phyloP scores from a whole-genome alignment of 2,888 invertebrate species.

The Toxonevra muliebris region DNA sequence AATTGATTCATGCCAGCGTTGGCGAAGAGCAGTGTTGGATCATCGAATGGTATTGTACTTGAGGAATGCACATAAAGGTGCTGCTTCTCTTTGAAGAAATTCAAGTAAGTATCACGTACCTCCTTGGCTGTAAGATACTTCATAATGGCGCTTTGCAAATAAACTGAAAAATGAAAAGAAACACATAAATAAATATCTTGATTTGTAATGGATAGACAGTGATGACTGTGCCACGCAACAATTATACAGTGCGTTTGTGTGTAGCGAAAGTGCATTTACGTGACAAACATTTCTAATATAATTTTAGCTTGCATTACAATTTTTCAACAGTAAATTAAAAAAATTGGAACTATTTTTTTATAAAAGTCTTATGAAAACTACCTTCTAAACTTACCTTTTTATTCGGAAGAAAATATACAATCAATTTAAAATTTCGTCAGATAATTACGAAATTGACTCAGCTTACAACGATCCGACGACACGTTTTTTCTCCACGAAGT shows the following conservation, averaged over 20 bases:
- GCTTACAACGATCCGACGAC: too few species aligned
- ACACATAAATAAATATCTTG: not conserved
- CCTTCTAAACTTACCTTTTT: too few species aligned
- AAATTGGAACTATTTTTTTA: too few species aligned
- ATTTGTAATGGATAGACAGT: not conserved
- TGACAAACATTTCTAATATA: too few species aligned
- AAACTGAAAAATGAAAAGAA: conserved; percentile 3
- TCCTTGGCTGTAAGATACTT: conserved; percentile 71
- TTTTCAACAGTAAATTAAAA: too few species aligned
- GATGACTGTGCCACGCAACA: too few species aligned
- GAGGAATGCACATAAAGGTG: conserved; percentile 98
- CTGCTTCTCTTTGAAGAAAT: conserved; percentile 87
- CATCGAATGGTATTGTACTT: conserved; percentile 96
- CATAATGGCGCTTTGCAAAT: conserved; percentile 38
- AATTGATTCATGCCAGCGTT: conserved; percentile 99
- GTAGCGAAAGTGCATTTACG: too few species aligned
- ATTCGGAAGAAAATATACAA: too few species aligned
- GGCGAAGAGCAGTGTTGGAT: conserved; percentile 95
- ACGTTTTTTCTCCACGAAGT: too few species aligned
- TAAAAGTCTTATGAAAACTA: too few species aligned
- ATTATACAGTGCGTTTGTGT: too few species aligned
- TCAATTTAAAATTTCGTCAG: not conserved
- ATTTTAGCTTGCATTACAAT: too few species aligned
- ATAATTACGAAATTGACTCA: not conserved
- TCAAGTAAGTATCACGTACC: conserved; percentile 84